Percentiles rank a stretch among this genome's conserved stretches.
phyloP scores from a whole-genome alignment of 2,113 vertebrate genomes.

The Lutjanus erythropterus region DNA sequence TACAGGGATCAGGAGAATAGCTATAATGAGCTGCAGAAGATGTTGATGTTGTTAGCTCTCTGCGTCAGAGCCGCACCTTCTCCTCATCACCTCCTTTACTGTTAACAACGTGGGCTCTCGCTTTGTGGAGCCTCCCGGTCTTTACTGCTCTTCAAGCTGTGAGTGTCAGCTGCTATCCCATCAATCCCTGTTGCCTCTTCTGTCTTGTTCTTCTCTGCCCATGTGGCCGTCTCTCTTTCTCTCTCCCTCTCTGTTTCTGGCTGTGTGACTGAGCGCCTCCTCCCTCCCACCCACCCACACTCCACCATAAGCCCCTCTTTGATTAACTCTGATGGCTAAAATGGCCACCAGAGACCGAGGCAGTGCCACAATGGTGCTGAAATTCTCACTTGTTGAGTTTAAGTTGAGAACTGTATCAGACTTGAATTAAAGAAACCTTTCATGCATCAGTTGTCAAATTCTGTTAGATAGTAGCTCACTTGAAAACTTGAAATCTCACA shows the following conservation, averaged over 20 bases:
- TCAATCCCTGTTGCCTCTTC: slow-evolving; percentile 35
- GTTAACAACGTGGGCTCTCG: slow-evolving; percentile 85
- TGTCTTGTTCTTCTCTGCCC: slow-evolving; percentile 38
- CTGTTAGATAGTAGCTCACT: background rate
- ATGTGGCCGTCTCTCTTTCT: slow-evolving; percentile 31
- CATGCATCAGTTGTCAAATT: background rate
- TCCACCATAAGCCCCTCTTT: slow-evolving; percentile 36
- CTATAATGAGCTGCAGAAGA: slow-evolving; percentile 86
- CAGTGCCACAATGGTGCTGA: background rate
- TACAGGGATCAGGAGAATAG: slow-evolving; percentile 85
- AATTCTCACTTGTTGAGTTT: background rate
- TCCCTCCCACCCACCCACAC: slow-evolving; percentile 39
- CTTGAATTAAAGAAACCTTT: background rate
- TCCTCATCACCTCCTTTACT: slow-evolving; percentile 85
- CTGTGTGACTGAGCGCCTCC: slow-evolving; percentile 33
- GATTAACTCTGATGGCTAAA: slow-evolving; percentile 53
- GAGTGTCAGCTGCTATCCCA: slow-evolving; percentile 70
- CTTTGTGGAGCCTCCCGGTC: slow-evolving; percentile 85
- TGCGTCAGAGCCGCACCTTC: slow-evolving; percentile 84
- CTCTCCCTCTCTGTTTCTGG: slow-evolving; percentile 3
- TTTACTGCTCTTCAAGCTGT: slow-evolving; percentile 81
- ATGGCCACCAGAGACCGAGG: slow-evolving; percentile 40
- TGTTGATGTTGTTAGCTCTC: slow-evolving; percentile 82
- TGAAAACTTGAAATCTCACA: background rate
- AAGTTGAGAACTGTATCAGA: background rate